phyloP scores from a whole-genome alignment of 2,888 invertebrate species.

The Neocrepidodera transversa region DNA sequence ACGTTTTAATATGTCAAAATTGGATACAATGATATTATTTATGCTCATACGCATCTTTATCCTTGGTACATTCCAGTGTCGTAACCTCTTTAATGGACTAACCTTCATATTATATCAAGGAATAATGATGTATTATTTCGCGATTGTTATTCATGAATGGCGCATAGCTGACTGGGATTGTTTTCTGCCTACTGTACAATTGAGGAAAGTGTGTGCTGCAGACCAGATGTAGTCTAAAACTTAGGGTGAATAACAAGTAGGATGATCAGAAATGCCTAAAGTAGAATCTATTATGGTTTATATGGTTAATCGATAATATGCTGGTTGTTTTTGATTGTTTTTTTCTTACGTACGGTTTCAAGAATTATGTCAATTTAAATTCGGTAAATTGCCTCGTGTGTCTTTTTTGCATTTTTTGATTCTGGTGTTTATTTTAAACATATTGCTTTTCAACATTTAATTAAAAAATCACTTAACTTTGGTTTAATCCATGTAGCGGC shows the following conservation, averaged over 20 bases:
- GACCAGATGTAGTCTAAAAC: constrained; percentile 17
- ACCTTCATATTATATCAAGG: constrained; percentile 11
- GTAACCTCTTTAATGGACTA: not conserved
- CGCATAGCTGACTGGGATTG: constrained; percentile 29
- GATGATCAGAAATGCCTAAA: constrained; percentile 11
- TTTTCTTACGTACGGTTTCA: not conserved
- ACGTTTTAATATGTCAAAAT: no score
- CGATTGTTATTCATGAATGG: constrained; percentile 35
- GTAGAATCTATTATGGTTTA: constrained; percentile 14
- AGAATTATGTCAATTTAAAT: not conserved
- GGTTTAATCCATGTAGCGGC: no score
- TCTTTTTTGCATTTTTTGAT: not conserved
- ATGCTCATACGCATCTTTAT: no score
- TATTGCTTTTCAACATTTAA: no score
- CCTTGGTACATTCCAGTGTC: no score
- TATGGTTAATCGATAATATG: constrained; percentile 11
- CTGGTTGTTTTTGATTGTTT: constrained; percentile 10
- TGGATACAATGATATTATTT: no score
- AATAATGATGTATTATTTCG: constrained; percentile 36
- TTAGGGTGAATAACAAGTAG: constrained; percentile 25
- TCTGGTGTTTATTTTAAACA: no score
- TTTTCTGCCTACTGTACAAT: constrained; percentile 17
- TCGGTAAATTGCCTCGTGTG: not conserved
- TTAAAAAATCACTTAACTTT: no score
- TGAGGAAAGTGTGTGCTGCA: not conserved